Base-by-base conservation (phyloP, 1,140 invertebrate species). In the Halesus radiatus region DNA sequence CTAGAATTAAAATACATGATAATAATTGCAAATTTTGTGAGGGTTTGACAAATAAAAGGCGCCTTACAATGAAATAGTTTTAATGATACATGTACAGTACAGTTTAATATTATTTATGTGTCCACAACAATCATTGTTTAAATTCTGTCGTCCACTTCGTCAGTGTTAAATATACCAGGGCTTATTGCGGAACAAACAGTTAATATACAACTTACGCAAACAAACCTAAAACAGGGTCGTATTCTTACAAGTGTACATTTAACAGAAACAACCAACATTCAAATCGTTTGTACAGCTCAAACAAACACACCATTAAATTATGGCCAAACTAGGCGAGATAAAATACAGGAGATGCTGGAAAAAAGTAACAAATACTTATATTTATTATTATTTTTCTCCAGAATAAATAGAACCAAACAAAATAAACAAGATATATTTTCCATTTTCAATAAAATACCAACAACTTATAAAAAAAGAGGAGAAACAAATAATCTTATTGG, bases 111-210 rank as follows among this genome's bases (percentile, higher is more conserved):
- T 82, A 84, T 84, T 85, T 84, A 85, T 84, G 84, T 85, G 81
- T 86, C 84, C 84, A 84, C 84, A 85, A 85, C 83, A 84, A 84
- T 45, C 60, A 84, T 84, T 85, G 84, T 84, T 85, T 84, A 84
- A 84, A 85, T 83, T 16, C 68, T 53, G 37, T 62, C 74, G 37
- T 18, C 58, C 56, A 76, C 60, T 26, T 62, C 52, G 56, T 76
- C 74, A 76, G 74, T 64, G 32, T 76, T 76, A 32, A 76, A 75
- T 75, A 64, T 53, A 60, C 74, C 74, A 26, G 64, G 58, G 52
- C 64, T 60, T 68, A 68, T 68, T 53, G 68, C 64, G 50, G 50
- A 72, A 72, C 20, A 72, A 54, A 53, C 13, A 45, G 37, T 45
- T 3, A 45, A 45, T 72, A 26, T 72, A 72, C 68, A 72, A 29